Evolutionary conservation across 2,888 invertebrate species (phyloP), one percentile per base, ranked within the genome.

Genomic region (Cistogaster globosa): DNA sequence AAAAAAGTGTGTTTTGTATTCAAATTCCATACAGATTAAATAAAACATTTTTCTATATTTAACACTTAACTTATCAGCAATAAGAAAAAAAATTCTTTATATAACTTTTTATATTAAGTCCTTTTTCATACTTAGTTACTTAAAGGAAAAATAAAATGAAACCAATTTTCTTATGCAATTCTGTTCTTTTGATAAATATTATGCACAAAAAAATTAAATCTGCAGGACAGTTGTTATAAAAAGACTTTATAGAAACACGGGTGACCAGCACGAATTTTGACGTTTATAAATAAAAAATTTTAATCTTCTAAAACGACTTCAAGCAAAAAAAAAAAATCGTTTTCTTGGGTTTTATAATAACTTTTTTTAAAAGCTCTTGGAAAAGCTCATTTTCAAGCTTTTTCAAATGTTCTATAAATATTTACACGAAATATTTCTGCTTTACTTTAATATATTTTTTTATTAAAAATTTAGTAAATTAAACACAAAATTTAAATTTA

Each of bases 61-160:
- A 79, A 84, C 84, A 84, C 84, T 84, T 84, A 75, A 84, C 71
- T 71, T 84, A 80, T 80, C 80, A 80, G 76, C 80, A 76, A 67
- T 62, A 60, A 80, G 67, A 14, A 60, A 74, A 53, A 74, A 80
- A 32, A 2, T 16, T 12, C n/a, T 38, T 32, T 57, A 12, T 12
- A 48, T 57, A n/a, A 57, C 60, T 48, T 72, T 55, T 63, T 55
- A 45, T 51, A 20, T 45, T 38, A 14, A 80, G 65, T 48, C 36
- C 53, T 55, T 62, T 22, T 45, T 55, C 22, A 36, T 14, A 67
- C 38, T 68, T 55, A 71, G 36, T 51, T 55, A 62, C 2, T 55
- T 62, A 38, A 18, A 32, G 12, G n/a, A 20, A 36, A 42, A 38
- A 45, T 58, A 62, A 55, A 53, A 26, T 26, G 18, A 38, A 7